Percentiles rank a stretch among this genome's conserved stretches.
phyloP scores from a whole-genome alignment of 2,888 invertebrate species.

The Hydriomena furcata region DNA sequence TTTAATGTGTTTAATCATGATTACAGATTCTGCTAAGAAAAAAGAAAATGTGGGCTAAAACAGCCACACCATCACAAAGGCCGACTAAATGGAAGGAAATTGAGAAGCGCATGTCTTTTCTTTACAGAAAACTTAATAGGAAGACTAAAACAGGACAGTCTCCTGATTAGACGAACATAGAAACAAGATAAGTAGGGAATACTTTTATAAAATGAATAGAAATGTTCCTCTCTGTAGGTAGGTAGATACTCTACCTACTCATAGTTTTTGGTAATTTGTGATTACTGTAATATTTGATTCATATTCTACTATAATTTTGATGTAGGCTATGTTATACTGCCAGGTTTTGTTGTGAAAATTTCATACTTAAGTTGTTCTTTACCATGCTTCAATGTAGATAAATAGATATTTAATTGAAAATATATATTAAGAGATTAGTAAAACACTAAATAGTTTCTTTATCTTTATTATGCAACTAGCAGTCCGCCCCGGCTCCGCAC shows the following conservation, averaged over 20 bases:
- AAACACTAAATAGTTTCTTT: too few relatives aligned
- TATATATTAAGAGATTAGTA: too few relatives aligned
- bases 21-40: constrained; percentile 86
- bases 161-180: constrained; percentile 45
- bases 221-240: neutral
- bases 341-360: neutral
- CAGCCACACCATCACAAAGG: constrained; percentile 83
- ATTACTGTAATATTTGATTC: too few relatives aligned
- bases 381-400: too few relatives aligned
- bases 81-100: constrained; percentile 92
- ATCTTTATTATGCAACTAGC: too few relatives aligned
- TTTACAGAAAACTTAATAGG: constrained; percentile 91
- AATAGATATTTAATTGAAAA: too few relatives aligned
- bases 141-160: constrained; percentile 89
- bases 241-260: too few relatives aligned
- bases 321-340: too few relatives aligned
- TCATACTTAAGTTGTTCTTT: neutral
- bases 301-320: too few relatives aligned
- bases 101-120: constrained; percentile 87
- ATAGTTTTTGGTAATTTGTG: too few relatives aligned
- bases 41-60: constrained; percentile 85
- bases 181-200: constrained; percentile 6
- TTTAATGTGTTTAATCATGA: too few relatives aligned
- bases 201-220: neutral
- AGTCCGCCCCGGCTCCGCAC: too few relatives aligned